Evolutionary conservation across 35 echinoderm and acorn worm genomes (phyloP).

Genomic region (Holothuria glaberrima): DNA sequence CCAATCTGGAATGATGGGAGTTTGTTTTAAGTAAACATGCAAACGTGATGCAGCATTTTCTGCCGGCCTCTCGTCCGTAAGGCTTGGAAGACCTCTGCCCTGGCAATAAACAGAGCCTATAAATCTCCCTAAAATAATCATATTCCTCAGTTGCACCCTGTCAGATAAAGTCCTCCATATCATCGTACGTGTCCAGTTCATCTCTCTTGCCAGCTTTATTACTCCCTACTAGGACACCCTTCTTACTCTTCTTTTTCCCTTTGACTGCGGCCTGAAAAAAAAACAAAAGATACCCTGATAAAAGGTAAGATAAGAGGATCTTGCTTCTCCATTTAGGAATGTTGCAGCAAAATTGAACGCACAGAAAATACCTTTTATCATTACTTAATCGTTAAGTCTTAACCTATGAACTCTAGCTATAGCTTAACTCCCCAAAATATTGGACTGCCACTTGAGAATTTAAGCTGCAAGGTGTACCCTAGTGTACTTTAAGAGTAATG

Average conservation of each 20-base stretch:
- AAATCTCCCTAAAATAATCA: too few species aligned
- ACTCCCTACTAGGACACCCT: slow-evolving; percentile 80
- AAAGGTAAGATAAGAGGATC: too few species aligned
- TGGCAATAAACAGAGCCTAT: not conserved
- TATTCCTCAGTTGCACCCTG: not conserved
- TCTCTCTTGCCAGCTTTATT: slow-evolving; percentile 64
- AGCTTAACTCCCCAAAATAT: too few species aligned
- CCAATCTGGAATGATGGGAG: not conserved
- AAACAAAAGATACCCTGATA: not conserved
- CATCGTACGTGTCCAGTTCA: slow-evolving; percentile 64
- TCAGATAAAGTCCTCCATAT: slow-evolving; percentile 89
- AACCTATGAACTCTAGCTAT: too few species aligned
- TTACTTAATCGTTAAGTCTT: too few species aligned
- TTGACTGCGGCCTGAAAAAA: slow-evolving; percentile 54
- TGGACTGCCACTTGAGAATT: too few species aligned
- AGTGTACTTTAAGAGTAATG: too few species aligned
- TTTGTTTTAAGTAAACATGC: not conserved
- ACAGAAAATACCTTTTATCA: too few species aligned
- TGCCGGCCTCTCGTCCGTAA: not conserved
- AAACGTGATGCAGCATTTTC: not conserved
- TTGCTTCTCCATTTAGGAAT: too few species aligned
- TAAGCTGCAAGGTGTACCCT: too few species aligned
- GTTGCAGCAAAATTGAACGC: too few species aligned
- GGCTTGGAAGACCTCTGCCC: not conserved
- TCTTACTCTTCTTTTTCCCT: slow-evolving; percentile 81